Conservation (phyloP, 2,888 invertebrate genomes). For the Cylloceria caligata region DNA sequence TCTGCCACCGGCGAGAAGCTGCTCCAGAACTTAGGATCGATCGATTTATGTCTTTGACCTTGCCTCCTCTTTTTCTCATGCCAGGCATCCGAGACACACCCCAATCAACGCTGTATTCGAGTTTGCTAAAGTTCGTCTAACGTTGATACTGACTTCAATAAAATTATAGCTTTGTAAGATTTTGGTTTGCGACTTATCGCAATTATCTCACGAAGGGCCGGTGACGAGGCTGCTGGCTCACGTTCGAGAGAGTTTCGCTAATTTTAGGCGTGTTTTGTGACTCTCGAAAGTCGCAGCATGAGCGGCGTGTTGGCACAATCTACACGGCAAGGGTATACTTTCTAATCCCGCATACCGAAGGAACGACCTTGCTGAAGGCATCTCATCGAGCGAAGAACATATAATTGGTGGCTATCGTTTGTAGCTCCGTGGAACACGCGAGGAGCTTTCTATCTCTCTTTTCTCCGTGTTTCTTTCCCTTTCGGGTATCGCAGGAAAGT, state of each 20-base stretch:
- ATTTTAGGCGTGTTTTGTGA: constrained; percentile 38
- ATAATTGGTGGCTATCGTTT: constrained; percentile 56
- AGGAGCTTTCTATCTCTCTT: constrained; percentile 12
- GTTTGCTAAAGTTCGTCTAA: background rate
- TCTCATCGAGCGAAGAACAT: constrained; percentile 50
- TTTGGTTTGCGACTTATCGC: no score
- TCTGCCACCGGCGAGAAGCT: constrained; percentile 42
- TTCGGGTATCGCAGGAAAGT: constrained; percentile 2
- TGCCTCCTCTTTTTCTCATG: constrained; percentile 44
- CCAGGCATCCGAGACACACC: background rate
- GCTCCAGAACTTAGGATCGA: constrained; percentile 66
- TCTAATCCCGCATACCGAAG: constrained; percentile 67
- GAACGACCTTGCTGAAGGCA: constrained; percentile 66
- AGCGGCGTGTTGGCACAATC: constrained; percentile 1
- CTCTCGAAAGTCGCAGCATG: background rate
- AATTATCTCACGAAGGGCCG: constrained; percentile 6
- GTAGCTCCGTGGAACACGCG: constrained; percentile 46
- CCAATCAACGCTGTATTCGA: no score
- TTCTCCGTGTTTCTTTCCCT: background rate
- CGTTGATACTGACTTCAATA: background rate
- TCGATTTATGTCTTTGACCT: constrained; percentile 72
- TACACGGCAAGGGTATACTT: constrained; percentile 55
- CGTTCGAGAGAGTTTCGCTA: background rate
- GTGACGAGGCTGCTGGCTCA: constrained; percentile 19
- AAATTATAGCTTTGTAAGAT: no score